Evolutionary conservation across 2,113 vertebrate genomes (phyloP).

Genomic region (Passerina amoena): DNA sequence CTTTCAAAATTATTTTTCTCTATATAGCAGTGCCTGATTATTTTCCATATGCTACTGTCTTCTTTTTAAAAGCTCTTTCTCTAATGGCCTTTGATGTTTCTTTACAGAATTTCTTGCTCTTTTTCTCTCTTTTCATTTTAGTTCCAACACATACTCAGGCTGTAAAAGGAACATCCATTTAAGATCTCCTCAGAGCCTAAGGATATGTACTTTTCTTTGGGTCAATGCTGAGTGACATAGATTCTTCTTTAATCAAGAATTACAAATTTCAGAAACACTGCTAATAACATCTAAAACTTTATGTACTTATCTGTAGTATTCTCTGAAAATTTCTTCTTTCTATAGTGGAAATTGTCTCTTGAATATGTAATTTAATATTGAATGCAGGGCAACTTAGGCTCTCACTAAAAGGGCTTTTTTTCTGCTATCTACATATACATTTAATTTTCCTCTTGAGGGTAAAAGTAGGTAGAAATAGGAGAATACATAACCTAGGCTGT

Average conservation of each 20-base stretch:
- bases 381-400: background rate
- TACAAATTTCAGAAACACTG: background rate
- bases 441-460: background rate
- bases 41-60: background rate
- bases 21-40: background rate
- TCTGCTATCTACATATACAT: background rate
- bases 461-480: background rate
- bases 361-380: background rate
- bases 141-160: background rate
- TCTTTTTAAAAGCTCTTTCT: background rate
- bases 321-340: background rate
- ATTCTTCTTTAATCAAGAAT: background rate
- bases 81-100: background rate
- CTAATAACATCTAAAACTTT: background rate
- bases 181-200: background rate
- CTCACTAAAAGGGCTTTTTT: background rate
- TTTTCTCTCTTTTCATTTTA: background rate
- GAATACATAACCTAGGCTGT: background rate
- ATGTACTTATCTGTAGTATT: background rate
- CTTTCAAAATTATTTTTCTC: background rate
- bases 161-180: background rate
- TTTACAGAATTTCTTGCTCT: background rate
- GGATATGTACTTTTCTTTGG: background rate
- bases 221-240: background rate
- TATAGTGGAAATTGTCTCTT: background rate